Evolutionary conservation across 2,113 vertebrate genomes (phyloP), one percentile per base, ranked within the genome.

Genomic region (human): DNA sequence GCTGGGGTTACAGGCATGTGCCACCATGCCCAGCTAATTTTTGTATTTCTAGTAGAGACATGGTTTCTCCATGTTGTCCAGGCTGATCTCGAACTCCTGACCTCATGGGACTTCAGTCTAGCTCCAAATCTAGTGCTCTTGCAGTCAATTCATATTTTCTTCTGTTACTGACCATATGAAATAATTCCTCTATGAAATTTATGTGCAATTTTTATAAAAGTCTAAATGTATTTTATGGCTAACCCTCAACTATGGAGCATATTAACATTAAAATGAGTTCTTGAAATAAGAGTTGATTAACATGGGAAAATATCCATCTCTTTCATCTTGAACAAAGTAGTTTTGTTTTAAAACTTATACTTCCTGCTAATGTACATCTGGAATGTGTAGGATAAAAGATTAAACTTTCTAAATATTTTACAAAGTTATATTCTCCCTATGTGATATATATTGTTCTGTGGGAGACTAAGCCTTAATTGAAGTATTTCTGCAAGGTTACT

Each of bases 181-280:
- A 90, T 84, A 57, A 90, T 86, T 96, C 96, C 78, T 57, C 38
- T 73, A 0, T 95, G 72, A 87, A 86, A 57, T 48, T 93, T 93
- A 52, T 50, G 50, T 93, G 50, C 87, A 35, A 30, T 13, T 90
- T 94, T 91, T 72, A 32, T 80, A 92, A 94, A 89, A 91, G 48
- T 6, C 48, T 96, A 85, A 27, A 57, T 86, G 25, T 83, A 23
- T 86, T 64, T 64, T 64, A 64, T 64, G 61, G 16, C 59, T 76
- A 75, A 88, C 13, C n/a, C 82, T 79, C 52, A 55, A 30, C 25
- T 45, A 1, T 50, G 35, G 8, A 87, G 48, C 48, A 59, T 27
- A 20, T 70, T 87, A 81, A 94, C 5, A 45, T 18, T 64, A 43
- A 64, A 48, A 61, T 85, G 2, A 92, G 12, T 43, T 91, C 78